phyloP scores from a whole-genome alignment of 2,888 invertebrate species.

The Carterocephalus palaemon region DNA sequence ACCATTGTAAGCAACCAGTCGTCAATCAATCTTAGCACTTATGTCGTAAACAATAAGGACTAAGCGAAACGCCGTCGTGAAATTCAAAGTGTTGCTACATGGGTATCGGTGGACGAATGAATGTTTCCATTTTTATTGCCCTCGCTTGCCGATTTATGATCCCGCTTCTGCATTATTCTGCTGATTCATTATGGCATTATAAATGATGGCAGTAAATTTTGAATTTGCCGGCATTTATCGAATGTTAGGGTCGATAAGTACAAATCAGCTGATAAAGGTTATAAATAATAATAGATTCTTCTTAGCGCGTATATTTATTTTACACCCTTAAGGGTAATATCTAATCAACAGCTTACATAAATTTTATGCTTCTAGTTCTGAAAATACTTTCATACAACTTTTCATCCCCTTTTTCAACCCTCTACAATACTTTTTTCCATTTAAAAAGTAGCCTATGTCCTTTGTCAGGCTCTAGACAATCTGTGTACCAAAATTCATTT shows the following conservation, averaged over 20 bases:
- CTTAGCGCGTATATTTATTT: too few species aligned
- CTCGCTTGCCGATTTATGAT: slow-evolving; percentile 19
- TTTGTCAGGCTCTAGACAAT: too few species aligned
- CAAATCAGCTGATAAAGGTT: neutral
- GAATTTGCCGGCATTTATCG: slow-evolving; percentile 11
- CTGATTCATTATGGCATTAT: slow-evolving; percentile 19
- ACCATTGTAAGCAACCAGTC: neutral
- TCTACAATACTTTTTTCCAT: too few species aligned
- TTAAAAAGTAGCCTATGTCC: too few species aligned
- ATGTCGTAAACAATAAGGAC: neutral
- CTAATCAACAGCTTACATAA: too few species aligned
- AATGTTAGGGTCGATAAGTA: slow-evolving; percentile 1
- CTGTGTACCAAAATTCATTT: too few species aligned
- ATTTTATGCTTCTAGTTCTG: too few species aligned
- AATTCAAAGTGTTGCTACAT: slow-evolving; percentile 1
- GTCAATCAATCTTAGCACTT: slow-evolving; percentile 5
- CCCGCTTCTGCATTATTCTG: slow-evolving; percentile 16
- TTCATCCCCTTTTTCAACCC: too few species aligned
- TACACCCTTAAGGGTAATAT: too few species aligned
- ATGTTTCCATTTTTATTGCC: slow-evolving; percentile 28
- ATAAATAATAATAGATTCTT: neutral
- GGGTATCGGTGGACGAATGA: slow-evolving; percentile 22
- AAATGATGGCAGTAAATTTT: slow-evolving; percentile 16
- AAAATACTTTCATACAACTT: too few species aligned
- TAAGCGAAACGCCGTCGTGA: neutral